phyloP scores from a whole-genome alignment of 1,140 invertebrate species.

The Acyrthosiphon pisum region DNA sequence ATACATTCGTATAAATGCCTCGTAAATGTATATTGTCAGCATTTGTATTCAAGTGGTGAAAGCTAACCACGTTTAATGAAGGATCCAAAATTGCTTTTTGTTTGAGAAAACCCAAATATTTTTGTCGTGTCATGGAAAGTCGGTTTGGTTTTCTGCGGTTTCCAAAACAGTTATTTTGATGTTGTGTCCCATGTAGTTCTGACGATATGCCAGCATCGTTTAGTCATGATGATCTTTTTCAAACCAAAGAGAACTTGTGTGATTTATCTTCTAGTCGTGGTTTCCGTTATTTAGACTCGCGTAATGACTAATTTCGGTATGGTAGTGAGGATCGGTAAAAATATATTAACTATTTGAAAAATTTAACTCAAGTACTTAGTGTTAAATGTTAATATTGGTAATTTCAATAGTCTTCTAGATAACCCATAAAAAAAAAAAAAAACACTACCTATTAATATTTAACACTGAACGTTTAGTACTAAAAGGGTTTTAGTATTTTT shows the following conservation, averaged over 20 bases:
- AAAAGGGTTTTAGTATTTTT: neutral
- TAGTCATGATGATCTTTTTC: neutral
- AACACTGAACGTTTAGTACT: neutral
- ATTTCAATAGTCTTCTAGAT: neutral
- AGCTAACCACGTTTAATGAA: conserved; percentile 3
- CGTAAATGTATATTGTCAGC: neutral
- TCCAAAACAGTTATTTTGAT: neutral
- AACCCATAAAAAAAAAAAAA: neutral
- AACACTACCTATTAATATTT: too few relatives aligned
- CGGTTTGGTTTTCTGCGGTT: neutral
- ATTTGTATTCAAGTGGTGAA: conserved; percentile 11
- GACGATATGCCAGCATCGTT: neutral
- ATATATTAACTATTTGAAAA: neutral
- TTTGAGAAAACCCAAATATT: neutral
- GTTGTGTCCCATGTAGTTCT: neutral
- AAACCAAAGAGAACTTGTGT: neutral
- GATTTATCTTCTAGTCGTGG: neutral
- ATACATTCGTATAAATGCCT: neutral
- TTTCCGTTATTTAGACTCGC: neutral
- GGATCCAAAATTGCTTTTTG: neutral
- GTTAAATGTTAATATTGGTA: neutral
- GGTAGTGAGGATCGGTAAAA: neutral
- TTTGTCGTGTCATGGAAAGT: neutral
- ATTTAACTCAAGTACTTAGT: neutral
- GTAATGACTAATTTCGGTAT: neutral